Base-by-base conservation (phyloP, 2,113 vertebrate species). In the Eonycteris spelaea region DNA sequence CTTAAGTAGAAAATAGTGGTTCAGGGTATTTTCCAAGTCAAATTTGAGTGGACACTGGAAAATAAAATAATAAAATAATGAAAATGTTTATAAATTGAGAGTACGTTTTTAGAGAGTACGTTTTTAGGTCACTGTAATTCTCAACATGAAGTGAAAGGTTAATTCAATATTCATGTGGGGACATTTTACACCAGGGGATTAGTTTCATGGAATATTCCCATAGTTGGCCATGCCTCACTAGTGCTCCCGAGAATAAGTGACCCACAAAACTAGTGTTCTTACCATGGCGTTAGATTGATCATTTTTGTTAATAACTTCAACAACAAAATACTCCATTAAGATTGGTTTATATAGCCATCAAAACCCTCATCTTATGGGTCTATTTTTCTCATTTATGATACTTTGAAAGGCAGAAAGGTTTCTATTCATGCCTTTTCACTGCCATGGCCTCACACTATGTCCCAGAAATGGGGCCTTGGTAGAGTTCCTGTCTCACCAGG, bases 391-490 rank as follows among this genome's bases (percentile, higher is more conserved):
- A 10, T 53, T 43, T 26, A 1, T 30, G 28, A 30, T 3, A 24
- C 51, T 68, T 45, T 45, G 59, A 61, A 48, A 63, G 6, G 0
- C 1, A 22, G 43, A 10, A 28, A 90, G 63, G 33, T n/a, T 45
- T 30, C 4, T 13, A 6, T 7, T 65, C 35, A 7, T 5, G 12
- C 22, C 68, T 85, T 8, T 16, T 30, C 68, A 30, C 24, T 40
- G 40, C 14, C 40, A 3, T 8, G 7, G 21, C n/a, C 1, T 24
- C 18, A 12, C 0, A 10, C 13, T 0, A 0, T 7, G 4, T 28
- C 53, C 38, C 6, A 0, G 48, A 67, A 35, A 61, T n/a, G 80
- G 15, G 40, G 5, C 8, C 0, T 0, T 7, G 19, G 24, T 1
- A 1, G 12, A 26, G 12, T 3, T 33, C 15, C 7, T 61, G 7